Evolutionary conservation across 2,888 invertebrate species (phyloP).

Genomic region (Lagria hirta): DNA sequence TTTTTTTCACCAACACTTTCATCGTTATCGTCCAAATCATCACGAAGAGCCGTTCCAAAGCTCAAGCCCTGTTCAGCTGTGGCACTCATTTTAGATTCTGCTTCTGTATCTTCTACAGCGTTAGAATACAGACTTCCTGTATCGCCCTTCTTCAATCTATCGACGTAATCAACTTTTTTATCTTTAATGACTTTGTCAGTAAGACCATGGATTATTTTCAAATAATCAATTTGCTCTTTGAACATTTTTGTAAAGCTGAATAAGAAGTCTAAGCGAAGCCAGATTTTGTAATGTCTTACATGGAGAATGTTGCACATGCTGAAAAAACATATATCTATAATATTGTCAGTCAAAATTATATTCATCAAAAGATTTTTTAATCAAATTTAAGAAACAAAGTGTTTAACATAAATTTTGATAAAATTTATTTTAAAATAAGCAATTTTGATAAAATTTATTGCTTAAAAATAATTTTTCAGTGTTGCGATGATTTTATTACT

Average conservation of each 20-base stretch:
- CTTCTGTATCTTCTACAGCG: slow-evolving; percentile 45
- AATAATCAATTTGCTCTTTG: slow-evolving; percentile 69
- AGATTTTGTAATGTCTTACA: slow-evolving; percentile 75
- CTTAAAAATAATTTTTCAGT: too few relatives aligned
- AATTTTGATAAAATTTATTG: too few relatives aligned
- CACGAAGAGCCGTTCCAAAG: slow-evolving; percentile 58
- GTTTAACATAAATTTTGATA: too few relatives aligned
- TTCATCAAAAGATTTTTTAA: slow-evolving; percentile 1
- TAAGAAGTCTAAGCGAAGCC: slow-evolving; percentile 74
- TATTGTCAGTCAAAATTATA: not conserved
- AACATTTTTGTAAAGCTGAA: slow-evolving; percentile 77
- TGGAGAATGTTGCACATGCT: slow-evolving; percentile 81
- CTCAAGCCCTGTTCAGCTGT: slow-evolving; percentile 59
- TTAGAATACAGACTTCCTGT: slow-evolving; percentile 38
- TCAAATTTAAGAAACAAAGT: not conserved
- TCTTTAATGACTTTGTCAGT: slow-evolving; percentile 71
- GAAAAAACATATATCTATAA: too few relatives aligned
- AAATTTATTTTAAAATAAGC: too few relatives aligned
- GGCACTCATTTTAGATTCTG: too few relatives aligned
- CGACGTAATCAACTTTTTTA: slow-evolving; percentile 61
- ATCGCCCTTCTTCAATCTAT: slow-evolving; percentile 44
- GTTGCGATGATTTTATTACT: too few relatives aligned
- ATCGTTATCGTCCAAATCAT: slow-evolving; percentile 62
- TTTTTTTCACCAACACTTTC: slow-evolving; percentile 81
- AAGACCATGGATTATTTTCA: slow-evolving; percentile 76